These are phyloP conservation scores for Potamilus streckersoni DNA, from an alignment of 1,140 invertebrate species.

Conservation along the genomic window DNA sequence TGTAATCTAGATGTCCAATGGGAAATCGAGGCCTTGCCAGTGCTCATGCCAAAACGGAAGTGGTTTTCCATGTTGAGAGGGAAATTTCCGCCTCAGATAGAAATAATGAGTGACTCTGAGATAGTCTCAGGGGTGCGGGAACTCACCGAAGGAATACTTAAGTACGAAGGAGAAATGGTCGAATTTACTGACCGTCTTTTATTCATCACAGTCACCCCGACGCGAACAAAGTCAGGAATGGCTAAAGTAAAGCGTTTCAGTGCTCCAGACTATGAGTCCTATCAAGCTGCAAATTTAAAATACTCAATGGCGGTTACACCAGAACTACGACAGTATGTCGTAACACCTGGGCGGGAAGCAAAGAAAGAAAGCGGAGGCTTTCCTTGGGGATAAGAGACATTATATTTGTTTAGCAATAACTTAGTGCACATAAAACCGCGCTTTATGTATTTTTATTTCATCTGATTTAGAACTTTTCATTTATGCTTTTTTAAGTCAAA, in stretches of 20 bases:
- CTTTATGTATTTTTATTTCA: too few relatives aligned
- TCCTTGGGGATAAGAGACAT: too few relatives aligned
- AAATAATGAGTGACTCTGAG: constrained; percentile 57
- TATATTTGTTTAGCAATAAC: too few relatives aligned
- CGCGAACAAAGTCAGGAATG: constrained; percentile 36
- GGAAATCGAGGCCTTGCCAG: constrained; percentile 62
- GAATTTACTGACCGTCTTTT: constrained; percentile 59
- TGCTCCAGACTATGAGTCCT: constrained; percentile 29
- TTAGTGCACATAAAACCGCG: too few relatives aligned
- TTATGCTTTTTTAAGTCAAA: too few relatives aligned
- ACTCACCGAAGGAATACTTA: constrained; percentile 62
- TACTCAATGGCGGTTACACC: constrained; percentile 47
- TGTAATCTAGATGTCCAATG: constrained; percentile 59
- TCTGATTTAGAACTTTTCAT: too few relatives aligned
- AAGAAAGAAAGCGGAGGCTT: too few relatives aligned
- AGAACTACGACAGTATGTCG: constrained; percentile 30
- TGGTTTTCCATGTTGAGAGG: constrained; percentile 64
- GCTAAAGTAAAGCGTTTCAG: constrained; percentile 51
- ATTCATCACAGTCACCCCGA: constrained; percentile 55
- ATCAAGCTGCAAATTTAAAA: constrained; percentile 38
- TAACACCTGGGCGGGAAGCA: too few relatives aligned
- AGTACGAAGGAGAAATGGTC: constrained; percentile 60
- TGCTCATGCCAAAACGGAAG: constrained; percentile 58
- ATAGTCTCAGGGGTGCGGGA: constrained; percentile 58
- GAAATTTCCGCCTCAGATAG: constrained; percentile 60